Evolutionary conservation across 2,888 invertebrate genomes (phyloP), one percentile per base, ranked within the genome.

Genomic region (Macaria liturata): DNA sequence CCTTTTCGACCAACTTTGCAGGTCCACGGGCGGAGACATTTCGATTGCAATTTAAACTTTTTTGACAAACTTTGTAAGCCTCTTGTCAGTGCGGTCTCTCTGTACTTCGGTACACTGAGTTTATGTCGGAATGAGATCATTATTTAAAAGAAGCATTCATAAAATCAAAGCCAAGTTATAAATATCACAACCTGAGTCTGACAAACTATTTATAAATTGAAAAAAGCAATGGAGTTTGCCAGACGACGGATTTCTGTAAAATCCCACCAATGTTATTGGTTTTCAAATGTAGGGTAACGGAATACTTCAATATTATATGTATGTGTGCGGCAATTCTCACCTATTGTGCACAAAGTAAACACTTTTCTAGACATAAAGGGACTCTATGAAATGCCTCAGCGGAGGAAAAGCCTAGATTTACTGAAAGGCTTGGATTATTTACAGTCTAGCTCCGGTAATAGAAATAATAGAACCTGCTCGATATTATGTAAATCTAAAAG

Each of bases 1-100:
- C 53, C 54, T 61, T 57, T 57, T 46, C 49, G 53, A 60, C 43
- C 48, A 54, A 62, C 58, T 61, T 58, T 57, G 50, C 49, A 52
- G 45, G 32, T 32, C 30, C 30, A 37, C 49, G 46, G 51, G 40
- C 39, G 9, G 47, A 50, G 47, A 53, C 57, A 46, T 51, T 56
- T 61, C 55, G 44, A 57, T 55, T 57, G 52, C 50, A 50, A 55
- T 57, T 66, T 51, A 50, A 59, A 62, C 66, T 56, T 61, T 62
- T 62, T 9, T 39, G 34, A 32, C 9, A 0, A 54, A 54, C 34
- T 47, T 47, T 54, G 4, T 32, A 34, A 54, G 51, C 6, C 39
- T 51, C 2, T 42, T n/a, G 42, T 42, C n/a, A 42, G 9, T 9
- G 42, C 42, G 34, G 34, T 20, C 20, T 20, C 20, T 20, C 20